phyloP scores from a whole-genome alignment of 2,888 invertebrate genomes.

The Prenolepis imparis region DNA sequence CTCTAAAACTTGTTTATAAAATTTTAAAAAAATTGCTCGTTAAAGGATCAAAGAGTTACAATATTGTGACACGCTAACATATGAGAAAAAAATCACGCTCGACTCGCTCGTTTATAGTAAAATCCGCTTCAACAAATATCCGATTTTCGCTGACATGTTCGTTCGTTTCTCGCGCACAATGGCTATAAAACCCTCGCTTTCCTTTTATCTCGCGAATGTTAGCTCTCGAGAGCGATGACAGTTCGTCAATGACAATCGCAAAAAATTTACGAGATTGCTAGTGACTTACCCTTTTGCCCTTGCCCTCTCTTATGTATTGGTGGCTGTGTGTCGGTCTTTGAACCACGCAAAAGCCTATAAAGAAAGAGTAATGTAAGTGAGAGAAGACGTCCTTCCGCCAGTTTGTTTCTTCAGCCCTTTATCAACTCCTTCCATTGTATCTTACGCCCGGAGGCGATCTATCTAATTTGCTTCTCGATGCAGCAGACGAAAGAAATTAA shows the following conservation, averaged over 20 bases:
- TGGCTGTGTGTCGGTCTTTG: slow-evolving; percentile 94
- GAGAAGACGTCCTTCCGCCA: slow-evolving; percentile 51
- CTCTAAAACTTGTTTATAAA: not conserved
- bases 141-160: slow-evolving; percentile 7
- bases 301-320: slow-evolving; percentile 94
- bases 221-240: slow-evolving; percentile 13
- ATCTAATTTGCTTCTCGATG: slow-evolving; percentile 47
- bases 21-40: not conserved
- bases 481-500: slow-evolving; percentile 35
- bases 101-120: not conserved
- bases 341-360: slow-evolving; percentile 93
- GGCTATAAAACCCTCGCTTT: slow-evolving; percentile 11
- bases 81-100: not conserved
- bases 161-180: not conserved
- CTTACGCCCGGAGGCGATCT: slow-evolving; percentile 30
- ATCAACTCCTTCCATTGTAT: slow-evolving; percentile 3
- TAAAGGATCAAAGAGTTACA: not conserved
- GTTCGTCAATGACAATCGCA: slow-evolving; percentile 36
- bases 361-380: slow-evolving; percentile 60
- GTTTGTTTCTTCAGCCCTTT: slow-evolving; percentile 59
- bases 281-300: slow-evolving; percentile 92
- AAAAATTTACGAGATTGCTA: slow-evolving; percentile 63
- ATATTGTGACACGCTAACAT: not conserved
- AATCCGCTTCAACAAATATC: slow-evolving; percentile 24
- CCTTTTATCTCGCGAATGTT: slow-evolving; percentile 35